A percentile compares a stretch with the other conserved stretches of the same genome.
Evolutionary conservation across 2,113 vertebrate genomes (phyloP).

Genomic region (Pica pica): DNA sequence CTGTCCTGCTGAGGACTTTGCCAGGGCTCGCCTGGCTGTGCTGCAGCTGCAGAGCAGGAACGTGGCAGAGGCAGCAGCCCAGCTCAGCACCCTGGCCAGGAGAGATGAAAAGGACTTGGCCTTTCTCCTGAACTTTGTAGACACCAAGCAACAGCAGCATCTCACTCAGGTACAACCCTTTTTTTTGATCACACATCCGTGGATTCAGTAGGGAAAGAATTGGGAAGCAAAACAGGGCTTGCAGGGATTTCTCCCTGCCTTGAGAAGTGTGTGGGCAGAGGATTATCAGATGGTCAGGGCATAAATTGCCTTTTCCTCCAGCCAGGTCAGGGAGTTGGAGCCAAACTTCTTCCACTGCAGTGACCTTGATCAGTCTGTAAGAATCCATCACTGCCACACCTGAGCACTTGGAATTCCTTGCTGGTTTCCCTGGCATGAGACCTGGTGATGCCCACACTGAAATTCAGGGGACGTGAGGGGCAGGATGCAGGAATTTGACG

Average conservation of each 20-base stretch:
- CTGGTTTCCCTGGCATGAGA: background rate
- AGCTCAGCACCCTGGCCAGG: conserved; percentile 78
- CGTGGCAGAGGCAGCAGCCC: conserved; percentile 53
- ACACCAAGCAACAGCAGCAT: conserved; percentile 66
- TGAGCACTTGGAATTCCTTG: background rate
- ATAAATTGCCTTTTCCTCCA: background rate
- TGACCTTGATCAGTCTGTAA: background rate
- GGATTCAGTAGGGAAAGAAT: background rate
- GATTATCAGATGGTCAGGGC: background rate
- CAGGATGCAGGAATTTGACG: background rate
- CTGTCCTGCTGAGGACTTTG: conserved; percentile 67
- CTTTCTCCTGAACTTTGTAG: conserved; percentile 79
- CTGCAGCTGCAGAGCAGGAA: conserved; percentile 79
- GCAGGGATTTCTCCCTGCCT: background rate
- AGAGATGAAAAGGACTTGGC: conserved; percentile 70
- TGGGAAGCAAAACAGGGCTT: background rate
- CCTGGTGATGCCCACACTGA: background rate
- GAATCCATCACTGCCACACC: background rate
- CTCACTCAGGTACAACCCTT: conserved; percentile 76
- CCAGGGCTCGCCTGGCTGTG: conserved; percentile 79
- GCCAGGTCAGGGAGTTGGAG: background rate
- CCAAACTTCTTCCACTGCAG: background rate
- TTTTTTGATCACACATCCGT: background rate
- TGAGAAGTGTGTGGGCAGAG: background rate
- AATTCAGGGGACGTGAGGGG: background rate